These are phyloP conservation scores for Rattus norvegicus DNA, from an alignment of 2,113 vertebrate species.

Conservation along the genomic window DNA sequence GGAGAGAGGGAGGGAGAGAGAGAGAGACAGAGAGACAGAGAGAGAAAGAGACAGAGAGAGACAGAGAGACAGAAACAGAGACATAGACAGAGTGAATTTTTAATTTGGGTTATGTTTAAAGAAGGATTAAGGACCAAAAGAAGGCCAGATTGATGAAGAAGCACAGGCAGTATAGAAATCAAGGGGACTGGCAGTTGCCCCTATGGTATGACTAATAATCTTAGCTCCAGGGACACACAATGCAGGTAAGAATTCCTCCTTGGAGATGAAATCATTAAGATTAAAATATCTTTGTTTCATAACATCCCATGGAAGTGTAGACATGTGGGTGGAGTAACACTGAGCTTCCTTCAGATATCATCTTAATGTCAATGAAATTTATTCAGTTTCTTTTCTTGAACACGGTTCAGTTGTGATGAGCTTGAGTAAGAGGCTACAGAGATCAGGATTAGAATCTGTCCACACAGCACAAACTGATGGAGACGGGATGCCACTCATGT, in stretches of 20 bases:
- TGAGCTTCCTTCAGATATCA: neutral
- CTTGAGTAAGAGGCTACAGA: neutral
- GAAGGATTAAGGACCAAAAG: neutral
- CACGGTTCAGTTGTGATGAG: neutral
- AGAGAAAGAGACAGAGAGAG: too few species aligned
- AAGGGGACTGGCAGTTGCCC: neutral
- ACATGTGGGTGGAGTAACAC: neutral
- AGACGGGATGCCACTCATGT: fast-evolving
- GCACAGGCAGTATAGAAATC: neutral
- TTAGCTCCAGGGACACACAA: neutral
- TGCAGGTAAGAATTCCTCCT: neutral
- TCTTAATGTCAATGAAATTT: neutral
- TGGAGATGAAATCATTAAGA: neutral
- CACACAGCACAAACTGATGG: neutral
- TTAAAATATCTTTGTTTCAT: neutral
- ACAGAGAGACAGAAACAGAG: too few species aligned
- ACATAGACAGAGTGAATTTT: too few species aligned
- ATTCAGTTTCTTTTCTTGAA: neutral
- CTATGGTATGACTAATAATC: neutral
- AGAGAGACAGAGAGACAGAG: neutral
- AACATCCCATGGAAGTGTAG: neutral
- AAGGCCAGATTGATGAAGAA: too few species aligned
- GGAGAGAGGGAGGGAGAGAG: too few species aligned
- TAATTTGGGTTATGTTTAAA: neutral
- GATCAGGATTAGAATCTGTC: neutral